phyloP scores from a whole-genome alignment of 2,888 invertebrate genomes.

The Acronicta leporina region DNA sequence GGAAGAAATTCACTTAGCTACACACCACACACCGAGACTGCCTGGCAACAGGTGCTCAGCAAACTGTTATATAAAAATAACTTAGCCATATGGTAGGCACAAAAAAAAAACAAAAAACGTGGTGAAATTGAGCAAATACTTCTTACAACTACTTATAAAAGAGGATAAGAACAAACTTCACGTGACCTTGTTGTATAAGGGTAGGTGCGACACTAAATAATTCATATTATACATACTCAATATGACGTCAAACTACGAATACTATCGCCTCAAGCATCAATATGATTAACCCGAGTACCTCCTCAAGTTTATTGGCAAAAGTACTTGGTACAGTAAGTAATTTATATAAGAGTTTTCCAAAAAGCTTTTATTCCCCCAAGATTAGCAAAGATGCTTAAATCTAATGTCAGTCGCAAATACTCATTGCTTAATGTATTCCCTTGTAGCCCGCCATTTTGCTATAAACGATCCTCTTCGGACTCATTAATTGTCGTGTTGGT shows the following conservation, averaged over 20 bases:
- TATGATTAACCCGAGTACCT: conserved; percentile 8
- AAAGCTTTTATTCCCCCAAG: conserved; percentile 19
- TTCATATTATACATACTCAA: background rate
- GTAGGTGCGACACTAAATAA: conserved; percentile 6
- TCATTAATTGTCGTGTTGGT: conserved; percentile 6
- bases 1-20: conserved; percentile 37
- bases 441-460: conserved; percentile 13
- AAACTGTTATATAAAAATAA: conserved; percentile 5
- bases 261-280: conserved; percentile 1
- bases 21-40: conserved; percentile 6
- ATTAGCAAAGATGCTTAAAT: conserved; percentile 14
- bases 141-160: too few relatives aligned
- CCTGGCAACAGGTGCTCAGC: conserved; percentile 37
- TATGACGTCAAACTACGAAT: conserved; percentile 1
- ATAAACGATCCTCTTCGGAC: conserved; percentile 18
- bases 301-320: background rate
- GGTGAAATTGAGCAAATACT: background rate
- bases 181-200: background rate
- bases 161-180: too few relatives aligned
- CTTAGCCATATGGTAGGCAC: background rate
- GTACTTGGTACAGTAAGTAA: conserved; percentile 2
- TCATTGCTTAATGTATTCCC: conserved; percentile 13
- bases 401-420: conserved; percentile 26
- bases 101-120: background rate
- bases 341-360: conserved; percentile 15